Percentiles rank a stretch among this genome's conserved stretches.
These are phyloP conservation scores for Genyomyrus donnyi DNA, from an alignment of 2,113 vertebrate species.

Conservation along the genomic window DNA sequence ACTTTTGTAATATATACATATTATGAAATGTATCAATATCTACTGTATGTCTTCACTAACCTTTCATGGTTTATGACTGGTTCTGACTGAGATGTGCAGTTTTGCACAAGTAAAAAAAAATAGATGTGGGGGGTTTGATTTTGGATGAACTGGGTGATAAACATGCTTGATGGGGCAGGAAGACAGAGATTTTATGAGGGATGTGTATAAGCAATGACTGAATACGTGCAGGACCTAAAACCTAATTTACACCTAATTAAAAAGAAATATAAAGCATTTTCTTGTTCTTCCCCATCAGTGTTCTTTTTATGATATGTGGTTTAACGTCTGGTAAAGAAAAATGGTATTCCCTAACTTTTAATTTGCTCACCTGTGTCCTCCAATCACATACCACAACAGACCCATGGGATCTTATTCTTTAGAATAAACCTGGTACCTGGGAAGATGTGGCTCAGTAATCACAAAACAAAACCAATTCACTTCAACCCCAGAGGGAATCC, in stretches of 20 bases:
- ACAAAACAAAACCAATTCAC: conserved; percentile 5
- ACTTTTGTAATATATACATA: neutral
- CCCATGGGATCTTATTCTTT: neutral
- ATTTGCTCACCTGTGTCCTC: neutral
- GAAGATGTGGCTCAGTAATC: neutral
- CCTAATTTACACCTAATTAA: neutral
- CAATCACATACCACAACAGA: neutral
- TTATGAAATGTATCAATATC: neutral
- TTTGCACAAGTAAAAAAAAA: neutral
- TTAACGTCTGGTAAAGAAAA: neutral
- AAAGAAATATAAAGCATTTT: neutral
- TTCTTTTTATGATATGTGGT: neutral
- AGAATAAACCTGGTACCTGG: neutral
- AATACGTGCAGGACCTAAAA: neutral
- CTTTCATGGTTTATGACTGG: neutral
- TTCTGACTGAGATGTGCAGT: neutral
- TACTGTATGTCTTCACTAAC: neutral
- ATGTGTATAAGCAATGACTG: neutral
- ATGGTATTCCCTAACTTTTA: neutral
- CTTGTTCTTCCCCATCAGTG: neutral
- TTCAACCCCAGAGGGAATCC: neutral
- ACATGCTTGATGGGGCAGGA: neutral
- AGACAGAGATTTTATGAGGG: neutral
- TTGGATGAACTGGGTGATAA: neutral
- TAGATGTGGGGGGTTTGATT: neutral